Base-by-base conservation (phyloP, 2,797 vertebrate genomes). In the Acrossocheilus wenchowensis region DNA sequence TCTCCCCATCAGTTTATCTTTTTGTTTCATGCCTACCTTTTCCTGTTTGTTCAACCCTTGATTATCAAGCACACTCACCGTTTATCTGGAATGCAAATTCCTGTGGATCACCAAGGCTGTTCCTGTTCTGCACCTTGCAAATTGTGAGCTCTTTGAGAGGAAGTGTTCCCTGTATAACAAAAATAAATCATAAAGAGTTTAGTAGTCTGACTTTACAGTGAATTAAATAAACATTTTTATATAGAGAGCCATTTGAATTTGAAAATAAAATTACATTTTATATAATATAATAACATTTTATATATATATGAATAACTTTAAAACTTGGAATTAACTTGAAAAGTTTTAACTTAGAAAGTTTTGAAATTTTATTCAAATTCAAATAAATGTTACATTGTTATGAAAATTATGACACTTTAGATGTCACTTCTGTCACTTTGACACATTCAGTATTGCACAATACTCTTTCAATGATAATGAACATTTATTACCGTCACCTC, bases 41-140 rank as follows among this genome's bases (percentile, higher is more conserved):
- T 64, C 41, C 50, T 64, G 66, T 57, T 73, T 48, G 68, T 64
- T 52, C 23, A 39, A 7, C 23, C 10, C 60, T 60, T 15, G 12
- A 30, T 78, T 72, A 73, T 71, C 36, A 78, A 81, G 69, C 14
- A 8, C 88, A 90, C 94, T 89, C 79, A 99, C 98, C 98, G 86
- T 97, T 96, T 85, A 99, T 96, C 93, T 96, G 96, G 93, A 99
- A 97, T 39, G 96, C 95, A 0, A 96, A 97, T 3, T 95, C 96
- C 91, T 96, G 92, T 19, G 92, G 94, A 89, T 94, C 93, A 11
- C 89, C 95, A 91, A 92, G 93, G 92, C 94, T 88, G 87, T 95
- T 91, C 90, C 96, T 96, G 0, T 92, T 92, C 45, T 96, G 94
- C 0, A 97, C 84, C 12, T 94, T 96, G 78, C 90, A 94, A 92